Base-by-base conservation (phyloP, 1,140 invertebrate species). In the Magallana gigas region DNA sequence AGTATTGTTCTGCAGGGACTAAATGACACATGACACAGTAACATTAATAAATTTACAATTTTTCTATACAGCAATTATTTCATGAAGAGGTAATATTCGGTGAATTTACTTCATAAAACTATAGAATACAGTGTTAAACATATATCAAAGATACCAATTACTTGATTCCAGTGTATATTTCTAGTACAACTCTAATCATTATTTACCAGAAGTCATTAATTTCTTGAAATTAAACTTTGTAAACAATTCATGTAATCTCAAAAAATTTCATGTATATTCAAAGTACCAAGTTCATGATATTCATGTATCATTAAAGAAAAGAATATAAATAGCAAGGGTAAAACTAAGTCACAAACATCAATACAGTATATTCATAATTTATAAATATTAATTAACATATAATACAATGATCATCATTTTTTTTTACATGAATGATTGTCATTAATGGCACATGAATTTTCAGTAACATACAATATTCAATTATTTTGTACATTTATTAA, bases 91-190 rank as follows among this genome's bases (percentile, higher is more conserved):
- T 62, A 62, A 62, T 62, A 62, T 0, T 62, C 1, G 1, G 60
- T 62, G 60, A 62, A 62, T 6, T 14, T 16, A 62, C 60, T 62
- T 62, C 14, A 62, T 14, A 62, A 62, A 62, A 62, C 60, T 62
- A 62, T 62, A 62, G 14, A 62, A 62, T 62, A 62, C 60, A 62
- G 60, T 16, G 11, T 62, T 62, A 8, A 62, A 12, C 60, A 62
- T 62, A 62, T 62, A 62, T 62, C 11, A 62, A 62, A 62, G 60
- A 62, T n/a, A 62, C 60, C 60, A 62, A 14, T 64, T n/a, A 64
- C 60, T 64, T 64, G 16, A 64, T 64, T n/a, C 18, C 2, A 64
- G 60, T 16, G 14, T 64, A 14, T 16, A 62, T 62, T 62, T 64
- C 60, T 18, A 64, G 60, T 16, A 64, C 11, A 64, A 64, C 16